phyloP scores from a whole-genome alignment of 2,797 vertebrate species.

The Pangasius macronema region DNA sequence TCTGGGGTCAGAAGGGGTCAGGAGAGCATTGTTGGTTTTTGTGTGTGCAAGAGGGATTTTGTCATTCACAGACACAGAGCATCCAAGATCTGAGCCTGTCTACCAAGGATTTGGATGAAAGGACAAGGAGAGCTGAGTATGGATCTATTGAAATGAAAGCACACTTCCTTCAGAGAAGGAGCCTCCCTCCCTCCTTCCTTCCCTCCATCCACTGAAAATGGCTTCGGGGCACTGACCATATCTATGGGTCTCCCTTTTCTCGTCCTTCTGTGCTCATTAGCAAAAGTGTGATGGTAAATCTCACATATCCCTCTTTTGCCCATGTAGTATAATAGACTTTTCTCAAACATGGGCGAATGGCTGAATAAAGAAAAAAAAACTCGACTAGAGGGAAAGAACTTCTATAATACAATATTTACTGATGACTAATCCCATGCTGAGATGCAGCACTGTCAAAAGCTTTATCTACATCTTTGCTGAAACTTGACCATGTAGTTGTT shows the following conservation, averaged over 20 bases:
- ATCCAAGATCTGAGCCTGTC: slow-evolving; percentile 56
- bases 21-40: slow-evolving; percentile 60
- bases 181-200: slow-evolving; percentile 29
- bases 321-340: slow-evolving; percentile 38
- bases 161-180: slow-evolving; percentile 48
- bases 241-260: slow-evolving; percentile 55
- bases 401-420: slow-evolving; percentile 32
- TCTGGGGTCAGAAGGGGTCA: slow-evolving; percentile 55
- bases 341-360: slow-evolving; percentile 19
- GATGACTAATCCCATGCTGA: slow-evolving; percentile 15
- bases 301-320: slow-evolving; percentile 45
- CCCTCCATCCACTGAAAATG: slow-evolving; percentile 46
- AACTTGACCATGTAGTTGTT: not conserved
- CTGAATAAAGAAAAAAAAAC: not conserved
- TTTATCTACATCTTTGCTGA: slow-evolving; percentile 1
- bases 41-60: slow-evolving; percentile 50
- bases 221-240: slow-evolving; percentile 54
- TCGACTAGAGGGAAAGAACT: slow-evolving; percentile 4
- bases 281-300: slow-evolving; percentile 50
- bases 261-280: slow-evolving; percentile 56
- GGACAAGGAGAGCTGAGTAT: slow-evolving; percentile 51
- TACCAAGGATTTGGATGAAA: slow-evolving; percentile 44
- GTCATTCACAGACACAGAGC: slow-evolving; percentile 52
- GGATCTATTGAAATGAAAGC: slow-evolving; percentile 52
- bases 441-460: not conserved